phyloP scores from a whole-genome alignment of 1,140 invertebrate species.

The Aphelenchoides avenae region DNA sequence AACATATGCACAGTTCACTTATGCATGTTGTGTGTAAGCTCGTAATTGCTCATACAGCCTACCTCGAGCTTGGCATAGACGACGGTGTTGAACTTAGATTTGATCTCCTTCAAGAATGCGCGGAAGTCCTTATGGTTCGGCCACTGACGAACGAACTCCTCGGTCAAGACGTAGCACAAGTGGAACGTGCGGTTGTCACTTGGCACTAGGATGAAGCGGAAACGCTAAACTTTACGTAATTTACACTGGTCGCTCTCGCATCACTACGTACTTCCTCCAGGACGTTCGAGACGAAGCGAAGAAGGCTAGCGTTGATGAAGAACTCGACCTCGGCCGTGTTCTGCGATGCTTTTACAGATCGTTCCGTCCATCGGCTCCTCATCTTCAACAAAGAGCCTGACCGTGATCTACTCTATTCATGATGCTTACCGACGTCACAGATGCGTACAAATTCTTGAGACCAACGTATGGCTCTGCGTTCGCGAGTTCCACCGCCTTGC shows the following conservation, averaged over 20 bases:
- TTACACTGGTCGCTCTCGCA: too few species aligned
- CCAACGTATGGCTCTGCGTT: neutral
- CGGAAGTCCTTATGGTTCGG: conserved; percentile 16
- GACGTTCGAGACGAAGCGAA: neutral
- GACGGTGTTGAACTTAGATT: conserved; percentile 35
- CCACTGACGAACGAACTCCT: conserved; percentile 28
- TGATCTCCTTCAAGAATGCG: conserved; percentile 21
- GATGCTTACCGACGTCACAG: neutral
- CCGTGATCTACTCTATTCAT: too few species aligned
- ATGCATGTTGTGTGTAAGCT: neutral
- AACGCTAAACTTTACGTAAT: conserved; percentile 35
- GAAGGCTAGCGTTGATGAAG: neutral
- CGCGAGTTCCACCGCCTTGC: conserved; percentile 1
- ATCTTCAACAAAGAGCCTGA: conserved; percentile 13
- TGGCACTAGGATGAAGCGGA: conserved; percentile 29
- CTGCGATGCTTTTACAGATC: conserved; percentile 8
- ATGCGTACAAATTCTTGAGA: neutral
- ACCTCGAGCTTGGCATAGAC: conserved; percentile 38
- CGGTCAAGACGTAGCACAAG: conserved; percentile 33
- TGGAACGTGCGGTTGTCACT: conserved; percentile 37
- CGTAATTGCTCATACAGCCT: neutral
- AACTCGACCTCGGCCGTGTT: conserved; percentile 1
- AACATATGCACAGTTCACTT: conserved; percentile 1
- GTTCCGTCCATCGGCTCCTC: neutral
- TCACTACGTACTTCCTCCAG: too few species aligned